Percentiles rank a stretch among this genome's conserved stretches.
phyloP scores from a whole-genome alignment of 2,797 vertebrate genomes.

The Steatocranus sp. region DNA sequence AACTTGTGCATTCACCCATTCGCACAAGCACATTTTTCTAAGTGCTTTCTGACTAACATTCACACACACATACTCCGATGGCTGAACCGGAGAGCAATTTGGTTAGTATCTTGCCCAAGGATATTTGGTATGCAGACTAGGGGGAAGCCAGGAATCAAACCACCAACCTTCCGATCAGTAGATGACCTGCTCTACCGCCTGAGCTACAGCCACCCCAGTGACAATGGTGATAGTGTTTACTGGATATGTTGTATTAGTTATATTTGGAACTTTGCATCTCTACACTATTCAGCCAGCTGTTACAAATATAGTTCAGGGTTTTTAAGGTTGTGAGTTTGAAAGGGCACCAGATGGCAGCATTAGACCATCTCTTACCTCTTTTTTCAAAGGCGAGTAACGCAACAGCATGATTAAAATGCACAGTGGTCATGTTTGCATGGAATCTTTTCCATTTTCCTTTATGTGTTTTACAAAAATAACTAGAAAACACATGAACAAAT shows the following conservation, averaged over 20 bases:
- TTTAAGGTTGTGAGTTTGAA: neutral
- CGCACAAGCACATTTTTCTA: too few species aligned
- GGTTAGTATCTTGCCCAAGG: too few species aligned
- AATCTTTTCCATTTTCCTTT: neutral
- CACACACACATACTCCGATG: too few species aligned
- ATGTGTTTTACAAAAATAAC: too few species aligned
- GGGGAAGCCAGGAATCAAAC: too few species aligned
- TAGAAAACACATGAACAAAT: neutral
- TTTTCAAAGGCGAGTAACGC: neutral
- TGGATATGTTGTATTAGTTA: neutral
- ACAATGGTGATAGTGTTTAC: accelerated
- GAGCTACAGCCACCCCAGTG: too few species aligned
- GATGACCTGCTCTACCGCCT: too few species aligned
- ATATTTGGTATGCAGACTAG: too few species aligned
- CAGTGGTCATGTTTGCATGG: neutral
- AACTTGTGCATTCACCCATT: too few species aligned
- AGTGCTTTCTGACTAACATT: too few species aligned
- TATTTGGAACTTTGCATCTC: neutral
- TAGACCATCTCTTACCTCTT: neutral
- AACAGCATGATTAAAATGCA: neutral
- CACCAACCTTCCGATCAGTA: too few species aligned
- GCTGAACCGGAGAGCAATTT: too few species aligned
- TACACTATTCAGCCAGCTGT: neutral
- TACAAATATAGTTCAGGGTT: neutral
- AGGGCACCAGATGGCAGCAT: slow-evolving; percentile 57